phyloP scores from a whole-genome alignment of 2,797 vertebrate species.

The Pangasius mekongensis region DNA sequence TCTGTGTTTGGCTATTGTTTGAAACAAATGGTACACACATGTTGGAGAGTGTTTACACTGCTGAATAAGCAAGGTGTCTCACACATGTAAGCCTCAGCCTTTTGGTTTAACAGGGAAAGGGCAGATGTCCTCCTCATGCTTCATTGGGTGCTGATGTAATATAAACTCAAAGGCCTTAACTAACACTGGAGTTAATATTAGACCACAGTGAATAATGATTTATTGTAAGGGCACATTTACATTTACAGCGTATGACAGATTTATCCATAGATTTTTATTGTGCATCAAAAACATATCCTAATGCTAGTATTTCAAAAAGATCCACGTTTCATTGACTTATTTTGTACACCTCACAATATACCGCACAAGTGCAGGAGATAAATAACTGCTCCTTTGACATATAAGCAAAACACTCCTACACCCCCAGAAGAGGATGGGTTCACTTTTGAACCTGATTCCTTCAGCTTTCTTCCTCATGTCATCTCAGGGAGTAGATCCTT shows the following conservation, averaged over 20 bases:
- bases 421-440: not conserved
- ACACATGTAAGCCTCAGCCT: conserved; percentile 62
- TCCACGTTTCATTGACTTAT: not conserved
- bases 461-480: not conserved
- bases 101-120: conserved; percentile 60
- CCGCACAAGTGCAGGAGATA: not conserved
- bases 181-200: conserved; percentile 30
- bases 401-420: not conserved
- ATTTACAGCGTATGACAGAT: not conserved
- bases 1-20: conserved; percentile 34
- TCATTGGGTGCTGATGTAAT: conserved; percentile 72
- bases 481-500: not conserved
- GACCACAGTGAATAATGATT: conserved; percentile 62
- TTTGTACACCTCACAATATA: not conserved
- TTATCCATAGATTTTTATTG: not conserved
- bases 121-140: conserved; percentile 74
- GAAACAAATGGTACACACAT: conserved; percentile 52
- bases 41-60: conserved; percentile 40
- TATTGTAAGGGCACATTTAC: conserved; percentile 54
- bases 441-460: not conserved
- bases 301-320: not conserved
- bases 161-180: conserved; percentile 70
- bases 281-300: not conserved
- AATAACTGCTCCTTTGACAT: not conserved
- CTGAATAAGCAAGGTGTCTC: conserved; percentile 60